These are phyloP conservation scores for Poeciliopsis prolifica DNA, from an alignment of 2,113 vertebrate species.

Conservation along the genomic window DNA sequence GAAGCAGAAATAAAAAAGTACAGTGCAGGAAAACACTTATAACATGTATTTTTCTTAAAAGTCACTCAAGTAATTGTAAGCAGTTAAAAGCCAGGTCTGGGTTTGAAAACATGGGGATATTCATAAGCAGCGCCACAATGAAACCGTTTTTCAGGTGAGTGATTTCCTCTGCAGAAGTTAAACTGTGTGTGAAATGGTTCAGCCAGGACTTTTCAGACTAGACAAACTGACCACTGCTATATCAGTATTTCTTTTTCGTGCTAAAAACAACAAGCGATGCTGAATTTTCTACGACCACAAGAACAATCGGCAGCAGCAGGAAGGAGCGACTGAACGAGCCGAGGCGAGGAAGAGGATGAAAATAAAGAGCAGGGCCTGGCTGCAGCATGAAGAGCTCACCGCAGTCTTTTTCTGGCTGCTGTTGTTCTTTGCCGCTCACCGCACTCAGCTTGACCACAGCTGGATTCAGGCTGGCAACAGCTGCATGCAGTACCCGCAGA, in stretches of 20 bases:
- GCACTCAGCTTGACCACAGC: constrained; percentile 59
- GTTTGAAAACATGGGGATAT: neutral
- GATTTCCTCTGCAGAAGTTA: neutral
- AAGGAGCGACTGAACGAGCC: constrained; percentile 2
- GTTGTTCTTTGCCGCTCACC: constrained; percentile 63
- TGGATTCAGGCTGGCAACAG: constrained; percentile 25
- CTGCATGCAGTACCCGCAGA: constrained; percentile 30
- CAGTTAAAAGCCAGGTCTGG: too few species aligned
- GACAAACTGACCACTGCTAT: constrained; percentile 50
- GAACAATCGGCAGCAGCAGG: constrained; percentile 26
- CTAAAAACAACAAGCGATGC: constrained; percentile 41
- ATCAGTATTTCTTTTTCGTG: constrained; percentile 36
- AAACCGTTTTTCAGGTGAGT: neutral
- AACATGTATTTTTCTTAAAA: too few species aligned
- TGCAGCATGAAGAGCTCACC: constrained; percentile 42
- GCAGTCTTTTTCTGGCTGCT: constrained; percentile 73
- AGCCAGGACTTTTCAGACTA: constrained; percentile 25
- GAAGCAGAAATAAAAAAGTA: too few species aligned
- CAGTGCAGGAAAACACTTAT: too few species aligned
- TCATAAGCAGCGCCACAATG: neutral
- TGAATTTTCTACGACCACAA: constrained; percentile 43
- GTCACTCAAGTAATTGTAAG: too few species aligned
- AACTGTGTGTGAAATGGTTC: constrained; percentile 16
- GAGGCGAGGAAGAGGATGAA: constrained; percentile 15
- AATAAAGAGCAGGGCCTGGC: constrained; percentile 14